phyloP scores from a whole-genome alignment of 2,888 invertebrate species.

The Epicampocera succincta region DNA sequence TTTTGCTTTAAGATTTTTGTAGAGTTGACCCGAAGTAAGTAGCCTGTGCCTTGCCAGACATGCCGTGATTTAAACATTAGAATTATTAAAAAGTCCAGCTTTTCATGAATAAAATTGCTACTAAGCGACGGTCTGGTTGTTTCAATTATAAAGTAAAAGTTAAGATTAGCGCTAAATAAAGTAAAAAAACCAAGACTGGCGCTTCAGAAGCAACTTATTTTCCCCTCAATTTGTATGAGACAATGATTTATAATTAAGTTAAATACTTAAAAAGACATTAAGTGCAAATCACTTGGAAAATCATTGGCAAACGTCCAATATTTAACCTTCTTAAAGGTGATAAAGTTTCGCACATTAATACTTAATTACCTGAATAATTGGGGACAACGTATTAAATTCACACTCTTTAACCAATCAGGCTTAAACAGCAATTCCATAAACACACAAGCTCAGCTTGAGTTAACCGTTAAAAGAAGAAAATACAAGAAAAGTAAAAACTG shows the following conservation, averaged over 20 bases:
- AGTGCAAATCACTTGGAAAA: slow-evolving; percentile 77
- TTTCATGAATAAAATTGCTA: too few relatives aligned
- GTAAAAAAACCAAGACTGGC: slow-evolving; percentile 27
- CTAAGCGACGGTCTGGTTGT: too few relatives aligned
- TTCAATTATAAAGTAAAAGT: too few relatives aligned
- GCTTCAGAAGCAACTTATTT: slow-evolving; percentile 11
- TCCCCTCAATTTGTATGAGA: not conserved
- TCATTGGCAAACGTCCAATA: slow-evolving; percentile 71
- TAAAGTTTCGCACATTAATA: slow-evolving; percentile 80
- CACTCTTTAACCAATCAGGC: slow-evolving; percentile 63
- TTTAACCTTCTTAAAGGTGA: slow-evolving; percentile 76
- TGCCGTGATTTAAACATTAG: too few relatives aligned
- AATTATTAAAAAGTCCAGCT: too few relatives aligned
- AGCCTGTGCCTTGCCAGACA: not conserved
- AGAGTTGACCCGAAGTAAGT: too few relatives aligned
- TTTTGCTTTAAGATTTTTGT: too few relatives aligned
- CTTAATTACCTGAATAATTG: slow-evolving; percentile 80
- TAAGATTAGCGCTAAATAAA: too few relatives aligned
- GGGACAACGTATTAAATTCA: slow-evolving; percentile 79
- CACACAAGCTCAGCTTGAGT: slow-evolving; percentile 36
- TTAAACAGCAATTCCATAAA: slow-evolving; percentile 62
- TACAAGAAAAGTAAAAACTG: slow-evolving; percentile 28
- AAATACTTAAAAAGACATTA: slow-evolving; percentile 12
- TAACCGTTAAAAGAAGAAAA: slow-evolving; percentile 18
- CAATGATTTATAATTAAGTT: not conserved